Evolutionary conservation across 2,888 invertebrate species (phyloP), one percentile per base, ranked within the genome.

Genomic region (Nomada fucata): DNA sequence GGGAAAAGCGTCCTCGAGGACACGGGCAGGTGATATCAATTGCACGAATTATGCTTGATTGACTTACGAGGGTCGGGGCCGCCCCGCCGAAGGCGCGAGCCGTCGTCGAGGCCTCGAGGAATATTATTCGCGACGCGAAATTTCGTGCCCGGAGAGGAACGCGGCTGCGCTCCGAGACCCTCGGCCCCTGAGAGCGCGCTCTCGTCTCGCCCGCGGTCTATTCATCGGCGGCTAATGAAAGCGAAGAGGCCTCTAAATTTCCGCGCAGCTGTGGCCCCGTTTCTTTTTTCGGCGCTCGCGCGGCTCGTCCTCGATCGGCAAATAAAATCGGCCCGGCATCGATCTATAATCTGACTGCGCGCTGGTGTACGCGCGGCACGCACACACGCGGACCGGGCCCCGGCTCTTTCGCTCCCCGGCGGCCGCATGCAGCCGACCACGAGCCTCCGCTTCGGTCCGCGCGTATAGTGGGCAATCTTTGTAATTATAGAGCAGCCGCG

Each of bases 11-110:
- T 91, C 91, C 90, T 90, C 89, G 83, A 87, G 88, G 90, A 89
- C 89, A 83, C 87, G 73, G 83, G 92, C 92, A 92, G 92, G 92
- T 93, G 92, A 92, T 92, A 92, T 91, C 92, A 91, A 92, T 92
- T 89, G 90, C 89, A 91, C 87, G 91, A 92, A 91, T 92, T 91
- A 91, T 84, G 80, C 82, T 82, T 76, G 91, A 91, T 91, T 87
- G 90, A 86, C 87, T 90, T 79, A 74, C 72, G 79, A 76, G 75
- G 53, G 15, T 7, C 50, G 20, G 7, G 36, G 0, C 18, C 47
- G 29, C 20, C 20, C 65, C n/a, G 18, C 29, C 2, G 13, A 18
- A 57, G 67, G 50, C 78, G 63, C 63, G 69, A 76, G 76, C 69
- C 69, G 42, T 29, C 50, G 53, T 4, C 67, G 55, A 5, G 10